These are phyloP conservation scores for Orycteropus afer DNA, from an alignment of 2,113 vertebrate species.

Conservation along the genomic window DNA sequence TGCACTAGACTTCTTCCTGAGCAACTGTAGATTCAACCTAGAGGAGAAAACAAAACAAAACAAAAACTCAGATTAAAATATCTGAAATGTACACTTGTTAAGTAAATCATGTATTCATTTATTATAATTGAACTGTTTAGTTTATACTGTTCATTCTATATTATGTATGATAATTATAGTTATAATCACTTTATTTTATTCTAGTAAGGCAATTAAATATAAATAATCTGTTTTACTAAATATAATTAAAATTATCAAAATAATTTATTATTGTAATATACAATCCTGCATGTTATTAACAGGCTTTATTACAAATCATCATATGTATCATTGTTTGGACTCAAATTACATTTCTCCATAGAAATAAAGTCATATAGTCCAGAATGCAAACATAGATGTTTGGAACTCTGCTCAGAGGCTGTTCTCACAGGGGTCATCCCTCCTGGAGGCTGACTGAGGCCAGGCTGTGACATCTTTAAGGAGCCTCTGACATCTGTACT, in stretches of 20 bases:
- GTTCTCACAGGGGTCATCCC: not conserved
- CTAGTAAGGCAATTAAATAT: constrained; percentile 70
- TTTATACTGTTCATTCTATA: constrained; percentile 51
- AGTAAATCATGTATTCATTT: constrained; percentile 67
- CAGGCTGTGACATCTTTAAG: not conserved
- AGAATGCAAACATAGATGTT: no score
- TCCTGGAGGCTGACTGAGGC: not conserved
- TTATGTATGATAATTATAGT: constrained; percentile 67
- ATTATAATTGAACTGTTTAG: constrained; percentile 57
- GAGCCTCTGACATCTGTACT: not conserved
- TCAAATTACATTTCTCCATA: constrained; percentile 35
- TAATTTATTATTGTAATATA: constrained; percentile 75
- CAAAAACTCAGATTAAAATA: constrained; percentile 33
- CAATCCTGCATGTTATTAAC: not conserved
- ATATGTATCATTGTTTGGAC: constrained; percentile 48
- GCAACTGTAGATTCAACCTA: not conserved
- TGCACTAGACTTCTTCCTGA: not conserved
- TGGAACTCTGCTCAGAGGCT: not conserved
- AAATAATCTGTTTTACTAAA: constrained; percentile 71
- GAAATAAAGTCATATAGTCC: not conserved
- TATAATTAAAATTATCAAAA: constrained; percentile 78
- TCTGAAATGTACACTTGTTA: constrained; percentile 56
- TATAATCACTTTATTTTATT: constrained; percentile 74
- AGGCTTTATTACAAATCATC: not conserved
- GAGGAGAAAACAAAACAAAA: not conserved